Base-by-base conservation (phyloP, 2,113 vertebrate genomes). In the Hypanus sabinus region DNA sequence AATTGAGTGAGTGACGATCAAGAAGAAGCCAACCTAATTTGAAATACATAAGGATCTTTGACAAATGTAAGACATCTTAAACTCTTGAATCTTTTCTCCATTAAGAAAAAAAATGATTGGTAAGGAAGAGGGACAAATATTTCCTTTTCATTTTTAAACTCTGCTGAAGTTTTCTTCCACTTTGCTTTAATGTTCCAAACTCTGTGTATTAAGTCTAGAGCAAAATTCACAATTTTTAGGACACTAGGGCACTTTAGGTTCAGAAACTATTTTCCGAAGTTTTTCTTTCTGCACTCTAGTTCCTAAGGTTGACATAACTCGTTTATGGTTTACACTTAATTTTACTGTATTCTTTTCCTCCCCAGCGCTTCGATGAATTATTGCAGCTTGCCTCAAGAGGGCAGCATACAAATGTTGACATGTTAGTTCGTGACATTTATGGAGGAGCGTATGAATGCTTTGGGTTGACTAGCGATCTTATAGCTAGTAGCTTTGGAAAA, bases 401-500 rank as follows among this genome's bases (percentile, higher is more conserved):
- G 57, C 98, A 98, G 95, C 99, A 99, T 94, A 96, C 98, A 2
- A 99, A 97, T 0, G 99, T 99, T 0, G 99, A 99, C 95, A 99
- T 99, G 99, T 97, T 99, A 94, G 99, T 99, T 94, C 98, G 98
- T 95, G 99, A 99, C 62, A 97, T 99, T 94, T 99, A 99, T 0
- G 99, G 99, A 30, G 99, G 99, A 0, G 98, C 98, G n/a, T 98
- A 97, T 90, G 97, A 98, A 79, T 98, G 96, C 20, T 96, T 99
- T 95, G 99, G 99, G 24, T 95, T 99, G 80, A 98, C 98, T 0
- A 99, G 99, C 30, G 98, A 98, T 94, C 97, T 99, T 71, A 99
- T 99, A 2, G 99, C 99, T 0, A 99, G 99, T 96, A 99, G 99
- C 95, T 99, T 99, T 12, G 98, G 99, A 88, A 99, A 99, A 93